Base-by-base conservation (phyloP, 1,140 invertebrate genomes). In the Oscheius sp. region DNA sequence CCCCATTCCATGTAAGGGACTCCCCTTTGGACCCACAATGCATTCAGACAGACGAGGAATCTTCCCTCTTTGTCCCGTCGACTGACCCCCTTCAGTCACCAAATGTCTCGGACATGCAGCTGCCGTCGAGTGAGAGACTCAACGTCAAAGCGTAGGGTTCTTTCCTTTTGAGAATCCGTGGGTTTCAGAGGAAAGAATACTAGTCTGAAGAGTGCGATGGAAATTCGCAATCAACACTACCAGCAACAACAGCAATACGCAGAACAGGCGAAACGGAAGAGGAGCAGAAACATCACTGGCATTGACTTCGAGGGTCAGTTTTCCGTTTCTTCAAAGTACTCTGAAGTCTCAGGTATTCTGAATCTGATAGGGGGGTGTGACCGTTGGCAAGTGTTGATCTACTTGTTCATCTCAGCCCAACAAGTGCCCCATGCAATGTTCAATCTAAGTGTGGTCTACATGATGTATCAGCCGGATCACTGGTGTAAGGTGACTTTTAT, bases 301-400 rank as follows among this genome's bases (percentile, higher is more conserved):
- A 74, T 82, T 42, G 80, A 82, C 64, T 82, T 82, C 49, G 80
- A 82, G 67, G 80, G 61, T 63, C 31, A n/a, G 10, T n/a, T n/a
- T 7, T 63, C 15, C 32, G 7, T 7, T 55, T 55, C 31, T 63
- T 15, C 20, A 23, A 23, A 20, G 23, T 28, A 63, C 20, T 32
- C 31, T 13, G 28, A 63, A 26, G 61, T 32, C 23, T 32, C 61
- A 63, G 61, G 82, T 7, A 83, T 83, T 74, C 65, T 83, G n/a
- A 80, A 83, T 49, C 82, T 83, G 26, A 83, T 83, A 62, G 82
- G 82, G 20, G 82, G 82, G 15, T 83, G 82, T 49, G 71, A 73
- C 2, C 84, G 82, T 80, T 83, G 82, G 82, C 82, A 83, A 66
- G 81, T 83, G 29, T 84, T 80, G 80, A 78, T 83, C 28, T 83